phyloP scores from a whole-genome alignment of 2,797 vertebrate species.

The Galago senegalensis region DNA sequence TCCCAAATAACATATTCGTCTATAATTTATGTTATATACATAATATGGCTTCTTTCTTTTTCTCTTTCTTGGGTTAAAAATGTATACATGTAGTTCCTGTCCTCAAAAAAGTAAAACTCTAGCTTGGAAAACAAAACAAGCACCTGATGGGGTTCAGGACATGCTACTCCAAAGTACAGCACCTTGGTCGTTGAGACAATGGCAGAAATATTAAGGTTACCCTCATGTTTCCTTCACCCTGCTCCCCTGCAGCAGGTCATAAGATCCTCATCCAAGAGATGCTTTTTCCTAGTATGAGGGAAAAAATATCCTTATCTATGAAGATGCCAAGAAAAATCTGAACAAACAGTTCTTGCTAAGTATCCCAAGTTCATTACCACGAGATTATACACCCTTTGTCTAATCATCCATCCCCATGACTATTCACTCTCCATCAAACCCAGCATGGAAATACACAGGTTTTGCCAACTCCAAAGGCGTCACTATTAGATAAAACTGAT shows the following conservation, averaged over 20 bases:
- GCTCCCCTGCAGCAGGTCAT: background rate
- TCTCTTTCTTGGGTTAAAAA: slow-evolving; percentile 40
- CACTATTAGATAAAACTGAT: background rate
- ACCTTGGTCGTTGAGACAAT: background rate
- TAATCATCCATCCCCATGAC: background rate
- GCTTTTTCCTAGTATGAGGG: background rate
- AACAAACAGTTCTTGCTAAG: background rate
- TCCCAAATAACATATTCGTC: background rate
- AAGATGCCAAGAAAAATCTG: background rate
- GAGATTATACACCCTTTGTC: background rate
- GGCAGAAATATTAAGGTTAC: background rate
- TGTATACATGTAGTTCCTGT: background rate
- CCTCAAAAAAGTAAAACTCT: background rate
- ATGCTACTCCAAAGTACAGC: background rate
- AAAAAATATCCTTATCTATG: background rate
- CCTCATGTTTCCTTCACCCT: background rate
- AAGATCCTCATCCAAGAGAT: background rate
- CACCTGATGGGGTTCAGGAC: background rate
- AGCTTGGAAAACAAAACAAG: background rate
- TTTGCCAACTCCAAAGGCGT: background rate
- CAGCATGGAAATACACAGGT: background rate
- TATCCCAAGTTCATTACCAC: background rate
- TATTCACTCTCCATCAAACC: background rate
- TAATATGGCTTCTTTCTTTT: background rate
- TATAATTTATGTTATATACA: background rate